Evolutionary conservation across 2,797 vertebrate genomes (phyloP), one percentile per base, ranked within the genome.

Genomic region (Cossypha dichroa): DNA sequence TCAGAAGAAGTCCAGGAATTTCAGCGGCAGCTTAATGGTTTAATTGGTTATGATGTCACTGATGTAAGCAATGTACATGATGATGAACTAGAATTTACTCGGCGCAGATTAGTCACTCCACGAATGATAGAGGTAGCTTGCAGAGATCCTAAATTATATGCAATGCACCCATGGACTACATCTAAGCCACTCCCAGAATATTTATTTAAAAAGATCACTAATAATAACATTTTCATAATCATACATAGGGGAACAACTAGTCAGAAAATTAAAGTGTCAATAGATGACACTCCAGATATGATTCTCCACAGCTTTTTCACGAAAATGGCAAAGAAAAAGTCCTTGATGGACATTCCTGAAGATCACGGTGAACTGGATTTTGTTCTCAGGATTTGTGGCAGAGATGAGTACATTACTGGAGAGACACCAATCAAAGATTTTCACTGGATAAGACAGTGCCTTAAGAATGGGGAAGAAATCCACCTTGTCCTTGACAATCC

Each of bases 21-120:
- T 97, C 99, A 99, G 98, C 98, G 69, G 10, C 99, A 99, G 80
- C 98, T 99, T 38, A 99, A 99, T 23, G 96, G 98, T 94, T 98
- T 99, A 58, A 99, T 99, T 4, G 99, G 99, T 90, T 99, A 99
- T 6, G 99, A 99, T 21, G 99, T 99, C 77, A 99, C 99, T 0
- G 99, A 99, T 11, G 98, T 99, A 56, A 99, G 99, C 97, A 99
- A 99, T 5, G 99, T 99, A 40, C 99, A 99, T 3, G 99, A 99
- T 11, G 99, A 99, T 5, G 99, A 99, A 85, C 98, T 99, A 26
- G 99, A 99, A 97, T 99, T 99, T 96, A 99, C 99, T 2, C 98
- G 99, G 33, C 98, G 99, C 90, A 99, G 99, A 93, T 97, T 99
- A 82, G 98, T 99, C 86, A 99, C 99, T 4, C 99, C 99, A 4